Evolutionary conservation across 2,113 vertebrate genomes (phyloP).

Genomic region (Fregata magnificens): DNA sequence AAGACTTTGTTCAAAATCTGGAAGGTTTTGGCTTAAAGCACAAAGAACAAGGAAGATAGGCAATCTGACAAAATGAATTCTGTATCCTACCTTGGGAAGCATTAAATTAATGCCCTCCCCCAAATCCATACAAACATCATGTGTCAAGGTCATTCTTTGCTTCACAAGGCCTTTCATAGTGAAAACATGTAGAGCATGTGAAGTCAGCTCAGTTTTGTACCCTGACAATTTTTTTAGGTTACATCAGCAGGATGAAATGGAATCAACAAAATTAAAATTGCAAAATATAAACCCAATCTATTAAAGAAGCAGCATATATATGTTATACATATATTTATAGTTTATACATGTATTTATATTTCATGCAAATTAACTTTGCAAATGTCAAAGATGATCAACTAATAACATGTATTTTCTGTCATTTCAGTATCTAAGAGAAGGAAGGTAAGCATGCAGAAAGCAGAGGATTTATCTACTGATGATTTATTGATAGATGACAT

Average conservation of each 20-base stretch:
- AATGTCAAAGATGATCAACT: background rate
- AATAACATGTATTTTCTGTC: background rate
- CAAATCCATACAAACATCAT: background rate
- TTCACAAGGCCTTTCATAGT: background rate
- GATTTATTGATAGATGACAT: background rate
- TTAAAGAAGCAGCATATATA: background rate
- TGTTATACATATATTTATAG: background rate
- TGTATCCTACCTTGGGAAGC: background rate
- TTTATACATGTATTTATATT: background rate
- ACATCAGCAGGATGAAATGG: background rate
- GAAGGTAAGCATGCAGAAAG: background rate
- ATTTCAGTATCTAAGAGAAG: background rate
- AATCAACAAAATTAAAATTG: background rate
- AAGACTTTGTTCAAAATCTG: background rate
- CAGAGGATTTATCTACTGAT: background rate
- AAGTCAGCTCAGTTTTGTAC: background rate
- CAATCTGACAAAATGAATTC: slow-evolving; percentile 9
- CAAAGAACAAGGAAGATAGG: background rate
- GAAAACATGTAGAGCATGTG: background rate
- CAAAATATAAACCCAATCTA: background rate
- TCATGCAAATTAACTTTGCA: background rate
- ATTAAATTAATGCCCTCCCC: background rate
- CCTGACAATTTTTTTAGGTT: background rate
- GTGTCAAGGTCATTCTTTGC: background rate
- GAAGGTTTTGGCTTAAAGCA: background rate